Evolutionary conservation across 2,113 vertebrate genomes (phyloP).

Genomic region (Toxostoma redivivum): DNA sequence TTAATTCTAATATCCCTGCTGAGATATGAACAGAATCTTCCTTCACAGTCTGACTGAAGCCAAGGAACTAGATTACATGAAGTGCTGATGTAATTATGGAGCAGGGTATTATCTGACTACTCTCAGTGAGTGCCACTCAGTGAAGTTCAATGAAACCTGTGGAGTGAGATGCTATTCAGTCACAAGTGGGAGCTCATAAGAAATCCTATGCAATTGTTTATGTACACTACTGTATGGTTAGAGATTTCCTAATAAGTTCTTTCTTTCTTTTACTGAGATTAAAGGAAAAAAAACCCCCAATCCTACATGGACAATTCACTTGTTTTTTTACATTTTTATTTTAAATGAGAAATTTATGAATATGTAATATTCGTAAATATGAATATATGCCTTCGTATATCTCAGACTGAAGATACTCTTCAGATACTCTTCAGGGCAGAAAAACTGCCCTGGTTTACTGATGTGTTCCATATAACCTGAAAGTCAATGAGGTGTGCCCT

Average conservation of each 20-base stretch:
- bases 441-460: not conserved
- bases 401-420: not conserved
- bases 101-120: not conserved
- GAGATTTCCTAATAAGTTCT: not conserved
- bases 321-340: not conserved
- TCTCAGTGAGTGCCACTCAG: not conserved
- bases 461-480: not conserved
- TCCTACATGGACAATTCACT: not conserved
- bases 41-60: not conserved
- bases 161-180: not conserved
- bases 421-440: not conserved
- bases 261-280: not conserved
- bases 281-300: not conserved
- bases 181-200: not conserved
- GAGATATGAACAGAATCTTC: conserved; percentile 1
- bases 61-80: not conserved
- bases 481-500: not conserved
- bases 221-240: not conserved
- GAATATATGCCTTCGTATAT: not conserved
- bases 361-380: not conserved
- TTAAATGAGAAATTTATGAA: not conserved
- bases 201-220: not conserved
- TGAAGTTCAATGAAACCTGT: not conserved
- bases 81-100: conserved; percentile 27
- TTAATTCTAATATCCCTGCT: not conserved